These are phyloP conservation scores for Asteroscopus sphinx DNA, from an alignment of 2,888 invertebrate species.

Conservation along the genomic window DNA sequence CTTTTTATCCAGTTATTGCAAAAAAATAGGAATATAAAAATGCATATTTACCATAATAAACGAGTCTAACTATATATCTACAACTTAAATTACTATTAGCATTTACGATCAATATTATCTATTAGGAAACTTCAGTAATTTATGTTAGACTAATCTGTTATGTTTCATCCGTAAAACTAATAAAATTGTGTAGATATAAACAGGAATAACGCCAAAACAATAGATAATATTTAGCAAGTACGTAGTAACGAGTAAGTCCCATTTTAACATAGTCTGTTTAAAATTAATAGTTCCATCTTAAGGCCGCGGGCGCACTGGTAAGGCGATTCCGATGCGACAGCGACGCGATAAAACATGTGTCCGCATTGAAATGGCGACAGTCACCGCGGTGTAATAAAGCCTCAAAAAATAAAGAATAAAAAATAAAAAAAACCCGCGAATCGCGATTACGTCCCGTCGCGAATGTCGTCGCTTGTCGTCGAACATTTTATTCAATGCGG, in stretches of 20 bases:
- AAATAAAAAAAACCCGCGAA: too few relatives aligned
- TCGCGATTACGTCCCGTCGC: too few relatives aligned
- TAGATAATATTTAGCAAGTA: conserved; percentile 29
- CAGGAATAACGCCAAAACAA: conserved; percentile 43
- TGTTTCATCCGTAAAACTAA: conserved; percentile 8
- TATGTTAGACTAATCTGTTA: conserved; percentile 7
- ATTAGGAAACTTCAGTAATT: conserved; percentile 10
- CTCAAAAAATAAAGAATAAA: too few relatives aligned
- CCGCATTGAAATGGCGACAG: too few relatives aligned
- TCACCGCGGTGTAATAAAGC: too few relatives aligned
- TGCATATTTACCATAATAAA: conserved; percentile 53
- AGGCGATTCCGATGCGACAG: too few relatives aligned
- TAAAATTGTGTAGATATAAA: conserved; percentile 27
- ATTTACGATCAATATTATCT: conserved; percentile 11
- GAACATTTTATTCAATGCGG: too few relatives aligned
- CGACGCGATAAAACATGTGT: too few relatives aligned
- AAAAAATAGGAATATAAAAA: conserved; percentile 37
- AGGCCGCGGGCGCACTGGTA: too few relatives aligned
- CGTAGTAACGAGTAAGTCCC: conserved; percentile 9
- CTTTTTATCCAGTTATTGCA: conserved; percentile 53
- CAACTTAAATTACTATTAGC: conserved; percentile 27
- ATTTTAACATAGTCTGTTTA: conserved; percentile 1
- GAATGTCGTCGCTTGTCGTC: too few relatives aligned
- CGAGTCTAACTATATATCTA: conserved; percentile 39
- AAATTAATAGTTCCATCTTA: not conserved